Conservation (phyloP, 2,888 invertebrate species). For the Kryphioiulus occultus region DNA sequence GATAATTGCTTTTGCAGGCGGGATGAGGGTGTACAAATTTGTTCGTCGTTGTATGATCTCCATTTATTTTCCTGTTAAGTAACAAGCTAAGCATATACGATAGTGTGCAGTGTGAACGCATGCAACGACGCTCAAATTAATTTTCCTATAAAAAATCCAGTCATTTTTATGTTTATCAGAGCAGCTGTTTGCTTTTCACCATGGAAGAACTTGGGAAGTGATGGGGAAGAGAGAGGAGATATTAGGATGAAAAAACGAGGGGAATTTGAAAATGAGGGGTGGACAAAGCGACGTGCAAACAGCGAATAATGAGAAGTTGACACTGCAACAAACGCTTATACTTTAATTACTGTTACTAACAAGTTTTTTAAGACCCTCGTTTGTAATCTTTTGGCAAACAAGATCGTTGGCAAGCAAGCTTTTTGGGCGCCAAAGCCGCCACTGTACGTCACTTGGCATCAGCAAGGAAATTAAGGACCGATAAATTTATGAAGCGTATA, state of each 20-base stretch:
- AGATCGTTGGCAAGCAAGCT: background rate
- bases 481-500: conserved; percentile 13
- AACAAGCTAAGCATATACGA: conserved; percentile 39
- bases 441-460: conserved; percentile 20
- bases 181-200: background rate
- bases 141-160: background rate
- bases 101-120: background rate
- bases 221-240: conserved; percentile 27
- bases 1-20: conserved; percentile 34
- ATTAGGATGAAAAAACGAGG: conserved; percentile 20
- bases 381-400: conserved; percentile 46
- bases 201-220: background rate
- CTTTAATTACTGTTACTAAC: conserved; percentile 48
- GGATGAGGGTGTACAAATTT: background rate
- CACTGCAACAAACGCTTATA: conserved; percentile 1
- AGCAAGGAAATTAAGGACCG: background rate
- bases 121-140: background rate
- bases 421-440: conserved; percentile 27
- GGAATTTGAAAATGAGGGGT: conserved; percentile 39
- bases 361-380: conserved; percentile 45
- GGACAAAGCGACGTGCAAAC: conserved; percentile 15
- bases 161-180: conserved; percentile 34
- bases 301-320: conserved; percentile 46
- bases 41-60: conserved; percentile 15
- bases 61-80: conserved; percentile 37